phyloP scores from a whole-genome alignment of 2,888 invertebrate species.

The Gari tellinella region DNA sequence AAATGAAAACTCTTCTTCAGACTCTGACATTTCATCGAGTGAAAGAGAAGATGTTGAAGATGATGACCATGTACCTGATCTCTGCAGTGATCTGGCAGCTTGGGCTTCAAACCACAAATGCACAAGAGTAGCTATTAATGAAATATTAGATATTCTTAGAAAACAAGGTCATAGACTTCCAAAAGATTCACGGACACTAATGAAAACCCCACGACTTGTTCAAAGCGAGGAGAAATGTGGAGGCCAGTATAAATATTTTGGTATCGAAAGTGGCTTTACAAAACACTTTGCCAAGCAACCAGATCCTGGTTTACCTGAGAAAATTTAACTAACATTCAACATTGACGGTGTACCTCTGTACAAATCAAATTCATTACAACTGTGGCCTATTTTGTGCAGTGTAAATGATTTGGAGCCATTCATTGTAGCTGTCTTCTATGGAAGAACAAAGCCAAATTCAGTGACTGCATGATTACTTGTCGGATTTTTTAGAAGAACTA shows the following conservation, averaged over 20 bases:
- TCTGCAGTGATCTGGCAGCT: no score
- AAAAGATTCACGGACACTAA: slow-evolving; percentile 35
- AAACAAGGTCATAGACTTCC: slow-evolving; percentile 17
- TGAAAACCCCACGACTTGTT: slow-evolving; percentile 22
- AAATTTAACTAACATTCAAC: slow-evolving; percentile 26
- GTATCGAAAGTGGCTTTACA: slow-evolving; percentile 15
- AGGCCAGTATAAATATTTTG: slow-evolving; percentile 42
- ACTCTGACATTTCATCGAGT: no score
- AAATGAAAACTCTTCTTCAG: no score
- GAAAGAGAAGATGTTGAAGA: no score
- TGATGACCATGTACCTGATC: no score
- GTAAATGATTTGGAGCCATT: slow-evolving; percentile 23
- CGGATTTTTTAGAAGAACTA: slow-evolving; percentile 46
- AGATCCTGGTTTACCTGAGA: neutral
- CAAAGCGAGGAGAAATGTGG: slow-evolving; percentile 18
- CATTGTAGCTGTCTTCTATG: slow-evolving; percentile 24
- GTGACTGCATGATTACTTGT: slow-evolving; percentile 36
- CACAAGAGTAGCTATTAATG: slow-evolving; percentile 20
- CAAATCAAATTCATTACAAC: slow-evolving; percentile 20
- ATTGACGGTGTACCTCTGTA: slow-evolving; percentile 44
- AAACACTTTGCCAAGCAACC: neutral
- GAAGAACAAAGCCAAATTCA: slow-evolving; percentile 42
- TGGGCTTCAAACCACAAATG: slow-evolving; percentile 21
- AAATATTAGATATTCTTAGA: slow-evolving; percentile 12
- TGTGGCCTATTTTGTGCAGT: slow-evolving; percentile 39